A percentile compares a stretch with the other conserved stretches of the same genome.
phyloP scores from a whole-genome alignment of 2,888 invertebrate genomes.

The Ecdyonurus torrentis region DNA sequence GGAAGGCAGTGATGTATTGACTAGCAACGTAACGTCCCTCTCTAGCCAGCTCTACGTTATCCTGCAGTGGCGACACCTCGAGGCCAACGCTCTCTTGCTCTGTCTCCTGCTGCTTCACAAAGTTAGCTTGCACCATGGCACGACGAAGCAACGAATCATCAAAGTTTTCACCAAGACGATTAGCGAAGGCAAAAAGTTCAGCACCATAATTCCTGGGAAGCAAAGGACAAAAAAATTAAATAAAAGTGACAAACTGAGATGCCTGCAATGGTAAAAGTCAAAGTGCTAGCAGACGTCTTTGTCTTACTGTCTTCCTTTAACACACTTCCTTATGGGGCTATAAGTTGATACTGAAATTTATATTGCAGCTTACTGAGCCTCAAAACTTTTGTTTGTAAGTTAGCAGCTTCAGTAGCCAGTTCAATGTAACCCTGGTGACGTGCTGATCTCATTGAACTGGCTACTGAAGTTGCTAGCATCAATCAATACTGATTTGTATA shows the following conservation, averaged over 20 bases:
- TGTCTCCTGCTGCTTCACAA: slow-evolving; percentile 49
- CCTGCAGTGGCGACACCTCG: slow-evolving; percentile 37
- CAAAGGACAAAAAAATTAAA: slow-evolving; percentile 1
- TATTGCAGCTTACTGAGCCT: no score
- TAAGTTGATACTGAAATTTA: no score
- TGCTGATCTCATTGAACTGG: no score
- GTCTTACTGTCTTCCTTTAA: background rate
- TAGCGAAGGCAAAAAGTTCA: slow-evolving; percentile 76
- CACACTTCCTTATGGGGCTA: no score
- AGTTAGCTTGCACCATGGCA: slow-evolving; percentile 64
- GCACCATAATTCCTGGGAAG: slow-evolving; percentile 79
- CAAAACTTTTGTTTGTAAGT: no score
- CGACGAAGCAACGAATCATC: slow-evolving; percentile 45
- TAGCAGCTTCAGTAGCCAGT: no score
- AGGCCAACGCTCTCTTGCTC: slow-evolving; percentile 54
- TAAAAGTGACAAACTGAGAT: background rate
- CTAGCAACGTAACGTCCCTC: slow-evolving; percentile 50
- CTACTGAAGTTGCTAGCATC: no score
- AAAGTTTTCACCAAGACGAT: slow-evolving; percentile 70
- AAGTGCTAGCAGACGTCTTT: background rate
- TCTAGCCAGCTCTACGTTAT: slow-evolving; percentile 49
- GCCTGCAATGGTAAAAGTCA: background rate
- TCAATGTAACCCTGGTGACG: no score
- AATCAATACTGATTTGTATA: no score
- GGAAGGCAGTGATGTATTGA: slow-evolving; percentile 45